A percentile compares a stretch with the other conserved stretches of the same genome.
Evolutionary conservation across 1,140 invertebrate species (phyloP).

Genomic region (Nylanderia fulva): DNA sequence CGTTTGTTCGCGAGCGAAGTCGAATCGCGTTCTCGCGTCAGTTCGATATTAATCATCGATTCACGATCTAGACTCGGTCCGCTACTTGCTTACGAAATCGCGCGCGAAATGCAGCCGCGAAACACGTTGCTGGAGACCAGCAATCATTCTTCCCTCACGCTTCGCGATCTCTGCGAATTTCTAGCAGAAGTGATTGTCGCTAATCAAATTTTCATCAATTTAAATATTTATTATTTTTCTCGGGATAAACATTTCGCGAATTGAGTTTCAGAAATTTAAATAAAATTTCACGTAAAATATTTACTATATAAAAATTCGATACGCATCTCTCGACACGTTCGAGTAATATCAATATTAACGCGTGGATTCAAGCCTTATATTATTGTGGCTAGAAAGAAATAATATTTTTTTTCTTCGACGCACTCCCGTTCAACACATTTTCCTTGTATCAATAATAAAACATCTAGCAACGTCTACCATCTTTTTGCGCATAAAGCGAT

Average conservation of each 20-base stretch:
- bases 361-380: background rate
- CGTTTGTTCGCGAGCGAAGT: background rate
- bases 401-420: background rate
- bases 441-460: background rate
- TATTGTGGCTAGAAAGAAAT: background rate
- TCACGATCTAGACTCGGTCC: too few species aligned
- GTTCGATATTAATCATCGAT: slow-evolving; percentile 66
- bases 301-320: background rate
- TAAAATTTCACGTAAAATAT: background rate
- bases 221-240: background rate
- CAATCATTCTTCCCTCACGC: background rate
- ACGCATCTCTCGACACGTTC: background rate
- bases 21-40: background rate
- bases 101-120: slow-evolving; percentile 36
- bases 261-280: background rate
- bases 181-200: background rate
- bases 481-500: slow-evolving; percentile 7
- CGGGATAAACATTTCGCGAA: background rate
- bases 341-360: background rate
- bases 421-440: background rate
- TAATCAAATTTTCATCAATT: background rate
- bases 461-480: background rate
- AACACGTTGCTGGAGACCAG: slow-evolving; percentile 53
- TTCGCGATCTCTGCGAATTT: background rate
- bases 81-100: slow-evolving; percentile 47